Evolutionary conservation across 2,888 invertebrate genomes (phyloP).

Genomic region (Aleiodes testaceus): DNA sequence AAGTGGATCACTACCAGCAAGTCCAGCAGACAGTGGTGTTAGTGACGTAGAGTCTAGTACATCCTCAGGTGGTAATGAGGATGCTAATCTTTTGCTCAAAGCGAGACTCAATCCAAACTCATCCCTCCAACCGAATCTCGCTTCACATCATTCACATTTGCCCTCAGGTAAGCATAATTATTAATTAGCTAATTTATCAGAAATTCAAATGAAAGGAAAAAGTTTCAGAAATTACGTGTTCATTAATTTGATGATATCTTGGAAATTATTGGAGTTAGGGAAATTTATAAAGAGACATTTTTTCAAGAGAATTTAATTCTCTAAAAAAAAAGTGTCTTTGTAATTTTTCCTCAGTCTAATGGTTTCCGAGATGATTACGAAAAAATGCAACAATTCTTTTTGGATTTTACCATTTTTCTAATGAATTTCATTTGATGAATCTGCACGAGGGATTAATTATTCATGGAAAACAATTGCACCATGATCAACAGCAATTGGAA

Average conservation of each 20-base stretch:
- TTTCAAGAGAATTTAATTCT: too few species aligned
- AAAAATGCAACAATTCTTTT: too few species aligned
- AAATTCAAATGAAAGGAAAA: too few species aligned
- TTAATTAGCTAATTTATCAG: too few species aligned
- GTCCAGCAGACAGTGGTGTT: slow-evolving; percentile 97
- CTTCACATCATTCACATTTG: slow-evolving; percentile 70
- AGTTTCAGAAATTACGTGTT: too few species aligned
- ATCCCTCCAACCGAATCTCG: slow-evolving; percentile 68
- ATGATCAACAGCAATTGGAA: slow-evolving; percentile 63
- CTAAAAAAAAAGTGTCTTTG: background rate
- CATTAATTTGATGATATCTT: too few species aligned
- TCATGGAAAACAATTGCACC: background rate
- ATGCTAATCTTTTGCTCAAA: slow-evolving; percentile 78
- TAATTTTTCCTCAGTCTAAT: background rate
- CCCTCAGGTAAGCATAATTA: slow-evolving; percentile 69
- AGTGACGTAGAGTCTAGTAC: slow-evolving; percentile 97
- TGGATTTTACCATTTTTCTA: too few species aligned
- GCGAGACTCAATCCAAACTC: slow-evolving; percentile 86
- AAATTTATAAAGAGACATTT: too few species aligned
- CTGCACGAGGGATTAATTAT: background rate
- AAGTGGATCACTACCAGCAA: slow-evolving; percentile 93
- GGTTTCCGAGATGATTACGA: too few species aligned
- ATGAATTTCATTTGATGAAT: too few species aligned
- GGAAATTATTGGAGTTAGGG: too few species aligned
- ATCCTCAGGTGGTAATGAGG: slow-evolving; percentile 77